Percentiles rank a stretch among this genome's conserved stretches.
phyloP scores from a whole-genome alignment of 2,888 invertebrate genomes.

The Allolobophora icterica region DNA sequence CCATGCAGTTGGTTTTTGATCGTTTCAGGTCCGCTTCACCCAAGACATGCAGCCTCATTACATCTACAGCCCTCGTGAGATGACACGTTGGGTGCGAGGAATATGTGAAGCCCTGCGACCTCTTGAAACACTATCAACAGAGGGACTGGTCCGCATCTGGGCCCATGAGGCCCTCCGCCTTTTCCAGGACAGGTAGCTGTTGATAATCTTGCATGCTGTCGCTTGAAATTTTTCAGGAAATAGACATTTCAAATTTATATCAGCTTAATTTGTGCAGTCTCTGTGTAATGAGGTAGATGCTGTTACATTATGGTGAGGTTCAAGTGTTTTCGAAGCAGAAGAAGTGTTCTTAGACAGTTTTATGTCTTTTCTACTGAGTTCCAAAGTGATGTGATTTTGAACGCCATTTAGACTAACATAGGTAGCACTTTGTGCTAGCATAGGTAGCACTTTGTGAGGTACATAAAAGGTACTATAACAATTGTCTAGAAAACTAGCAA shows the following conservation, averaged over 20 bases:
- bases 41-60: constrained; percentile 99
- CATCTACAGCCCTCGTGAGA: constrained; percentile 95
- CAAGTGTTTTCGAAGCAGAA: not conserved
- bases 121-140: constrained; percentile 85
- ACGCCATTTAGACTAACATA: not conserved
- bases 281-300: not conserved
- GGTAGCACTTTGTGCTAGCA: not conserved
- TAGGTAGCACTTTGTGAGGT: not conserved
- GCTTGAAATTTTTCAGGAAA: not conserved
- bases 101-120: constrained; percentile 98
- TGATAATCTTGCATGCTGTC: not conserved
- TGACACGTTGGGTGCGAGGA: constrained; percentile 98
- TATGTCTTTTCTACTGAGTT: too few relatives aligned
- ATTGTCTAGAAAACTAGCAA: not conserved
- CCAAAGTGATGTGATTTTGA: too few relatives aligned
- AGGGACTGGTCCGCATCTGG: constrained; percentile 96
- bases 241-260: not conserved
- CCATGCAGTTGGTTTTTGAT: not conserved
- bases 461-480: not conserved
- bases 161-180: constrained; percentile 96
- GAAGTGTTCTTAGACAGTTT: not conserved
- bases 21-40: constrained; percentile 82
- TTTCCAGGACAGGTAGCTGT: constrained; percentile 76
- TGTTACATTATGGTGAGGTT: not conserved
- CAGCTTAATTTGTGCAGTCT: not conserved